These are phyloP conservation scores for Eumeta japonica DNA, from an alignment of 1,140 invertebrate species.

Conservation along the genomic window DNA sequence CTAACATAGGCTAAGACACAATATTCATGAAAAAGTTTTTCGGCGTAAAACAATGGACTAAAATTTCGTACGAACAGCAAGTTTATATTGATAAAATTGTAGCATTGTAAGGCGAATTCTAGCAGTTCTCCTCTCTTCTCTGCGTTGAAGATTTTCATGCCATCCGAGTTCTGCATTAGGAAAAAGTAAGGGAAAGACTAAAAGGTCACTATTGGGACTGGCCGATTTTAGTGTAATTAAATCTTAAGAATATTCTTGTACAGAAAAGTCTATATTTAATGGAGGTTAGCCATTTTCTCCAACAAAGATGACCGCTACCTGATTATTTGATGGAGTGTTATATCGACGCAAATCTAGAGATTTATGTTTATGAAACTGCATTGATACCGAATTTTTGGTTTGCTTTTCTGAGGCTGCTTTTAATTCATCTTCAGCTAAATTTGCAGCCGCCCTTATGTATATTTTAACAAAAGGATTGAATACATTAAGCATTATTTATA, in stretches of 20 bases:
- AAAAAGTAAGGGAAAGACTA: conserved; percentile 4
- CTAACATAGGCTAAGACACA: no score
- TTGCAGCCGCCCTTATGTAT: conserved; percentile 15
- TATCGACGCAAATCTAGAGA: conserved; percentile 17
- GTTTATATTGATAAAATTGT: no score
- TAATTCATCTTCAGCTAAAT: conserved; percentile 19
- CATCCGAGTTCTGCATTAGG: no score
- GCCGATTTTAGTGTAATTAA: conserved; percentile 8
- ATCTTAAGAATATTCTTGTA: no score
- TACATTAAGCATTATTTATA: conserved; percentile 18
- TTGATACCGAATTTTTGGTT: conserved; percentile 15
- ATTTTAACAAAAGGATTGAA: conserved; percentile 19
- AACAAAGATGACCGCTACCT: conserved; percentile 12
- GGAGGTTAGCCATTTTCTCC: no score
- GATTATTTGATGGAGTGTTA: no score
- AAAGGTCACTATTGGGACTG: no score
- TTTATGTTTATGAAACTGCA: no score
- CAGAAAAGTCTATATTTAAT: conserved; percentile 13
- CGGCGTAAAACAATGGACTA: conserved; percentile 7
- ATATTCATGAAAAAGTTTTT: no score
- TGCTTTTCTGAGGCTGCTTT: no score
- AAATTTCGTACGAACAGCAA: no score
- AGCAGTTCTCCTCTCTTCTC: conserved; percentile 1
- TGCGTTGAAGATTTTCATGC: conserved; percentile 5
- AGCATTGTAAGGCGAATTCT: background rate